Evolutionary conservation across 2,113 vertebrate genomes (phyloP).

Genomic region (Colistium nudipinnis): DNA sequence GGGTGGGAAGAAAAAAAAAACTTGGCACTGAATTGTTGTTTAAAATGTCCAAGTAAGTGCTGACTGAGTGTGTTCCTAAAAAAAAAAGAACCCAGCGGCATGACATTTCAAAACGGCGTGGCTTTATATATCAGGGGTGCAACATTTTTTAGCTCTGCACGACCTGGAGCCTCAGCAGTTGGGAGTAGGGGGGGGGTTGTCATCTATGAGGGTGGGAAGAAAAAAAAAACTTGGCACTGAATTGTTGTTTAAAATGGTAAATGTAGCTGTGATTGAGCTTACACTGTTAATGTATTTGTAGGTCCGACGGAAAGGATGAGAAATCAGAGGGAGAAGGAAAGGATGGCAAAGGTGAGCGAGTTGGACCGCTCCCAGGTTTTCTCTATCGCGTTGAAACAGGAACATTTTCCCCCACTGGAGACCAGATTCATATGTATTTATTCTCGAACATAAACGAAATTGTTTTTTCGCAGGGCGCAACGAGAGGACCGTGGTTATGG

Average conservation of each 20-base stretch:
- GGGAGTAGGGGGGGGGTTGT: no score
- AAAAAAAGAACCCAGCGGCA: background rate
- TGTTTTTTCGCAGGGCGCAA: slow-evolving; percentile 74
- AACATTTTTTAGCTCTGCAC: background rate
- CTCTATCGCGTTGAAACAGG: background rate
- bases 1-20: no score
- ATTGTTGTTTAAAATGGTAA: background rate
- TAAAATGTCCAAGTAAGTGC: slow-evolving; percentile 82
- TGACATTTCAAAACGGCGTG: background rate
- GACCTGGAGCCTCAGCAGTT: no score
- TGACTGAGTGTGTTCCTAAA: background rate
- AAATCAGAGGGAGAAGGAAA: slow-evolving; percentile 86
- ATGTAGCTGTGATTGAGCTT: background rate
- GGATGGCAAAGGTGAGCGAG: slow-evolving; percentile 83
- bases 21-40: background rate
- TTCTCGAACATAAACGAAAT: background rate
- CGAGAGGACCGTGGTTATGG: slow-evolving; percentile 96
- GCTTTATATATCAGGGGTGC: background rate
- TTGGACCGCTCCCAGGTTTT: background rate
- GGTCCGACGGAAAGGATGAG: slow-evolving; percentile 86
- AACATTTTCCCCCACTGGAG: background rate
- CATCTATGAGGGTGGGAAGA: no score
- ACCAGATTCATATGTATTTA: background rate
- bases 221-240: background rate
- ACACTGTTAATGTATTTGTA: slow-evolving; percentile 29